Conservation (phyloP, 2,113 vertebrate species). For the Cyanoramphus novaezelandiae region DNA sequence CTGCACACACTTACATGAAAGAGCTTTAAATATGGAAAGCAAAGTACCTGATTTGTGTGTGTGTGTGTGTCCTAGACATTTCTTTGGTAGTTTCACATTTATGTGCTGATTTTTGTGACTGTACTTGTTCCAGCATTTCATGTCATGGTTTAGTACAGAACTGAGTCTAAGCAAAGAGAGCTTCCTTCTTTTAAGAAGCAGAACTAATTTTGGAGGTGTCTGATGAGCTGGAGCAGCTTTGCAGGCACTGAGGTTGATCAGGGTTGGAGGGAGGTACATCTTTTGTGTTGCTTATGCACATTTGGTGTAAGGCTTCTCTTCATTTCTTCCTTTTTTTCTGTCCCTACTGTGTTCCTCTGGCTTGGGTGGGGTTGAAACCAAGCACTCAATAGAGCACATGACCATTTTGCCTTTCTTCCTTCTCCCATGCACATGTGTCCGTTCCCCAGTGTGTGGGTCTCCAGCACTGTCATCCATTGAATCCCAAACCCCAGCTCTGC, state of each 20-base stretch:
- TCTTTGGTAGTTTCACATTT: not conserved
- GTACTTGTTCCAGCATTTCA: not conserved
- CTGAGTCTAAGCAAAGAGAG: not conserved
- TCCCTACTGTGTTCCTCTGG: not conserved
- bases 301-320: constrained; percentile 19
- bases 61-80: not conserved
- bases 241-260: constrained; percentile 23
- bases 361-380: not conserved
- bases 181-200: constrained; percentile 19
- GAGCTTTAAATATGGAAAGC: constrained; percentile 45
- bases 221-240: not conserved
- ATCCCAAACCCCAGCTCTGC: not conserved
- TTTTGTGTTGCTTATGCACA: constrained; percentile 8
- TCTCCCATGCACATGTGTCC: not conserved
- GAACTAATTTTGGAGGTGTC: not conserved
- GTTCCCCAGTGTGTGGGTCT: not conserved
- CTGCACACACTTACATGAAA: not conserved
- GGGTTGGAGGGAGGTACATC: constrained; percentile 27
- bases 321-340: not conserved
- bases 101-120: not conserved
- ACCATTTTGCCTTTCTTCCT: not conserved
- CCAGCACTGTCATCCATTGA: not conserved
- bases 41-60: constrained; percentile 6
- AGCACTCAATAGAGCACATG: not conserved
- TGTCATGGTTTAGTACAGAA: not conserved